A percentile compares a stretch with the other conserved stretches of the same genome.
These are phyloP conservation scores for Ecliptopera silaceata DNA, from an alignment of 2,888 invertebrate genomes.

Conservation along the genomic window DNA sequence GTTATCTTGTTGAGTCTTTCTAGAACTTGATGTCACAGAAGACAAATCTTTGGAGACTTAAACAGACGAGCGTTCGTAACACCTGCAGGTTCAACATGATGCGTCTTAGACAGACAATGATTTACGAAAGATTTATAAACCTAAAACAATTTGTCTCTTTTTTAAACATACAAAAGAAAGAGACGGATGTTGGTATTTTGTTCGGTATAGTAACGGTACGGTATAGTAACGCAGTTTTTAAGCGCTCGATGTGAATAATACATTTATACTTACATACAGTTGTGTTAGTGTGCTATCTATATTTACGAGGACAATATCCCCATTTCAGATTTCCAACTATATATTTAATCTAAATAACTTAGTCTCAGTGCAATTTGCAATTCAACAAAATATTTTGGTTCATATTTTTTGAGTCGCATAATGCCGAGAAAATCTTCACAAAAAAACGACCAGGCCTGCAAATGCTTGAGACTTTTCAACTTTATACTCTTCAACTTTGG, in stretches of 20 bases:
- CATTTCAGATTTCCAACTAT: slow-evolving; percentile 1
- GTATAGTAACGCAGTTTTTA: no score
- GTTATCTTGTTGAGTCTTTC: no score
- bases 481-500: neutral
- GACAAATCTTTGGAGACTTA: no score
- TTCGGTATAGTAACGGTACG: no score
- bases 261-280: slow-evolving; percentile 11
- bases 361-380: slow-evolving; percentile 33
- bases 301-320: slow-evolving; percentile 12
- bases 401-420: slow-evolving; percentile 32
- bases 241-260: slow-evolving; percentile 7
- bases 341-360: slow-evolving; percentile 16
- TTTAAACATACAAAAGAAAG: no score
- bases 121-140: no score
- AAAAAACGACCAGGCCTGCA: slow-evolving; percentile 20
- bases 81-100: no score
- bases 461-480: neutral
- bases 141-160: no score
- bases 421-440: slow-evolving; percentile 35
- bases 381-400: slow-evolving; percentile 3
- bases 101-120: no score
- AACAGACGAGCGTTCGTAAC: no score
- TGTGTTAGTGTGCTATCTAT: slow-evolving; percentile 3
- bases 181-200: no score
- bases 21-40: no score